Evolutionary conservation across 2,113 vertebrate species (phyloP).

Genomic region (Willisornis vidua): DNA sequence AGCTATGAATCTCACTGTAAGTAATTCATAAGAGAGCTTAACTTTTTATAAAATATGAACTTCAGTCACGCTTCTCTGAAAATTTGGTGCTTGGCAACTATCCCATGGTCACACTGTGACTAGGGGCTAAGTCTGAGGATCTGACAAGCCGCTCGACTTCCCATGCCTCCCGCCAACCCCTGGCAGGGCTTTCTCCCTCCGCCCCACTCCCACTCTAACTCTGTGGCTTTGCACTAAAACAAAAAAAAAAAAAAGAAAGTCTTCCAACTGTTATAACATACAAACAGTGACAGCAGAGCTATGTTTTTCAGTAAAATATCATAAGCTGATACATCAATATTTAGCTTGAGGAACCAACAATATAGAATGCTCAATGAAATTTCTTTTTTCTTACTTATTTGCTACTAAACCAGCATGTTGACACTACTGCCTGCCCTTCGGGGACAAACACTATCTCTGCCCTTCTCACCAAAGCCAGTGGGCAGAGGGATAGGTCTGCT

Average conservation of each 20-base stretch:
- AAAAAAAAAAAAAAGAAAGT: background rate
- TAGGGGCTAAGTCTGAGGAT: background rate
- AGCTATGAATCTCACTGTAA: background rate
- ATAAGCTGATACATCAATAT: background rate
- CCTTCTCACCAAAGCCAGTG: background rate
- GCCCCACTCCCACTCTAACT: background rate
- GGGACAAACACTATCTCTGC: background rate
- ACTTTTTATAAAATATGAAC: background rate
- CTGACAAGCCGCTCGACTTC: background rate
- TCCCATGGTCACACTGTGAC: background rate
- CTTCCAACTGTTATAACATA: background rate
- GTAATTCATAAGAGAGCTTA: background rate
- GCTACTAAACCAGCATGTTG: background rate
- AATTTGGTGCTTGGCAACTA: background rate
- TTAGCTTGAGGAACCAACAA: background rate
- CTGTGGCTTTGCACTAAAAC: background rate
- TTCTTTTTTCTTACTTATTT: background rate
- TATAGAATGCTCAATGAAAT: background rate
- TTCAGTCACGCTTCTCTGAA: background rate
- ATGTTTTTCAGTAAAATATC: background rate
- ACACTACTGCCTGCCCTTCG: background rate
- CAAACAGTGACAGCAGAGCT: background rate
- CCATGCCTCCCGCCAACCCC: background rate
- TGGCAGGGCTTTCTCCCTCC: background rate
- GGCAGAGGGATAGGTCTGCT: background rate